A percentile compares a stretch with the other conserved stretches of the same genome.
Conservation (phyloP, 2,888 invertebrate species). For the Uloborus plumipes region DNA sequence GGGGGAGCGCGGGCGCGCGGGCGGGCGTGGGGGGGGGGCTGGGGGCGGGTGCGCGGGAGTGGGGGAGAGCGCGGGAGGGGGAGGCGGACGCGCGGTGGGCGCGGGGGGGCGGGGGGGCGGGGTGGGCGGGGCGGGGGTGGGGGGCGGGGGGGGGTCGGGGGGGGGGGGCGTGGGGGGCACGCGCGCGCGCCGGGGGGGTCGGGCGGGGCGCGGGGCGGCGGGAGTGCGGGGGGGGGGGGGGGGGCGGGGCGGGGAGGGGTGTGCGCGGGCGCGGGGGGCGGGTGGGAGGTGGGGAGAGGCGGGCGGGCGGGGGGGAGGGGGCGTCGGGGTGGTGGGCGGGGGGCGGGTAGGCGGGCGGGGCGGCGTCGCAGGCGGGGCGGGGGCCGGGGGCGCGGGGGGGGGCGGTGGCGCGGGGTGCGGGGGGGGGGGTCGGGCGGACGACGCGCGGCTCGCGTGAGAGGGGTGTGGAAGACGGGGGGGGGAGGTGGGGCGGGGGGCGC, state of each 20-base stretch:
- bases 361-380: no score
- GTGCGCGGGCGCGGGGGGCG: not conserved
- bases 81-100: not conserved
- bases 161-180: not conserved
- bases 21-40: not conserved
- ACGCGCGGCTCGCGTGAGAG: no score
- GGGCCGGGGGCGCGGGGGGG: not conserved
- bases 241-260: not conserved
- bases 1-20: not conserved
- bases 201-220: not conserved
- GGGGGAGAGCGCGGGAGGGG: not conserved
- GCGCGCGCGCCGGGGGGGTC: not conserved
- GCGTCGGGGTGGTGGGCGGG: not conserved
- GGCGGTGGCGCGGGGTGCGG: not conserved
- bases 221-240: slow-evolving; percentile 1
- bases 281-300: not conserved
- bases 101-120: not conserved
- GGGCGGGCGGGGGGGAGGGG: not conserved
- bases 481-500: no score
- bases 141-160: no score
- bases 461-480: no score
- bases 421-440: no score
- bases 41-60: not conserved
- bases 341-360: no score
- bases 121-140: not conserved